Conservation (phyloP, 2,888 invertebrate species). For the Cylloceria caligata region DNA sequence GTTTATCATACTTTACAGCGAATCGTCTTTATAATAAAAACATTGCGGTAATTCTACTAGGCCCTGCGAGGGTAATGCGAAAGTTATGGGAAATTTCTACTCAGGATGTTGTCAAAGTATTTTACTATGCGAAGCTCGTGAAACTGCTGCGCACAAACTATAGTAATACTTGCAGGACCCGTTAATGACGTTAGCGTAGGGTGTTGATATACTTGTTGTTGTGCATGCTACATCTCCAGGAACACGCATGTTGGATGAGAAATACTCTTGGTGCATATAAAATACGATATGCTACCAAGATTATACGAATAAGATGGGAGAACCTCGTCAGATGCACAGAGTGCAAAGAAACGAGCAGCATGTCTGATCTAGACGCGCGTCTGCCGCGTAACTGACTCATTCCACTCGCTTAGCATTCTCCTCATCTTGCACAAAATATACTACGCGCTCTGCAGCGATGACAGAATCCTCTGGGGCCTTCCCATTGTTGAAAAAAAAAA, state of each 20-base stretch:
- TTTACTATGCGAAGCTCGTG: slow-evolving; percentile 19
- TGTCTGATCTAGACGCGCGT: slow-evolving; percentile 39
- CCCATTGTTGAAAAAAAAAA: neutral
- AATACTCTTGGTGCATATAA: slow-evolving; percentile 40
- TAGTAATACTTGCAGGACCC: neutral
- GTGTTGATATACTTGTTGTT: slow-evolving; percentile 1
- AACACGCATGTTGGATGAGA: slow-evolving; percentile 39
- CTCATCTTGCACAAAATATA: slow-evolving; percentile 7
- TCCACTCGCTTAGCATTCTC: slow-evolving; percentile 24
- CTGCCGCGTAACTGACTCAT: slow-evolving; percentile 43
- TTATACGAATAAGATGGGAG: slow-evolving; percentile 2
- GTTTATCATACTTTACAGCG: neutral
- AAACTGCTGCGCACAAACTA: slow-evolving; percentile 1
- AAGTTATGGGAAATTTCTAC: slow-evolving; percentile 1
- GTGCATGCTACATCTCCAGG: neutral
- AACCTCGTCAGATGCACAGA: slow-evolving; percentile 9
- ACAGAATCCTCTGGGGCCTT: neutral
- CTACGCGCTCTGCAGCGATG: neutral
- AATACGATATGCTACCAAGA: slow-evolving; percentile 28
- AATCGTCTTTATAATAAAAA: neutral
- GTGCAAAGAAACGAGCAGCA: neutral
- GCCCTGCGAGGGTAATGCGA: neutral
- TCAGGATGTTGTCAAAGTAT: slow-evolving; percentile 10
- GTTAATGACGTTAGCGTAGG: slow-evolving; percentile 10
- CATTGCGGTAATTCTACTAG: neutral